Evolutionary conservation across 2,888 invertebrate genomes (phyloP).

Genomic region (Schizotus pectinicornis): DNA sequence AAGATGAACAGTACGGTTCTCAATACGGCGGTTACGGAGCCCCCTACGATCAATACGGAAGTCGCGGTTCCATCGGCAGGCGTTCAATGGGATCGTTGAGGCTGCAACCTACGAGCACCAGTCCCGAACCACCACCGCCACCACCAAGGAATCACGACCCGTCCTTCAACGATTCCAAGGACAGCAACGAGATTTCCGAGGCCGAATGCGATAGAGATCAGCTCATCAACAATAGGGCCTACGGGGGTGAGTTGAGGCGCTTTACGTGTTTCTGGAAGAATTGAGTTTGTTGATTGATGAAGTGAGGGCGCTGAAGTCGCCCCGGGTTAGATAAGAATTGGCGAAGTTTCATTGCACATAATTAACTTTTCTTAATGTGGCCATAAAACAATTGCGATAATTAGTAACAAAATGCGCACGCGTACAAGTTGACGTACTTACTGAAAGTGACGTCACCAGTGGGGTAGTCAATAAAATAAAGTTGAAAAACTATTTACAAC

Average conservation of each 20-base stretch:
- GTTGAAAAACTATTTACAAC: too few relatives aligned
- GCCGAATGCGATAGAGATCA: conserved; percentile 90
- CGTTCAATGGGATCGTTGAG: conserved; percentile 61
- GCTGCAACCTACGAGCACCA: conserved; percentile 65
- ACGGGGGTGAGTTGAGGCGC: conserved; percentile 72
- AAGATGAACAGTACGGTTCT: conserved; percentile 90
- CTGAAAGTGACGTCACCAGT: too few relatives aligned
- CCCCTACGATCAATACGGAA: conserved; percentile 89
- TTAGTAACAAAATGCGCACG: too few relatives aligned
- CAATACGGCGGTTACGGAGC: conserved; percentile 82
- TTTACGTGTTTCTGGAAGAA: background rate
- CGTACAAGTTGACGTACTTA: too few relatives aligned
- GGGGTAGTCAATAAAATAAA: too few relatives aligned
- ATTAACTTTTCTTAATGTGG: too few relatives aligned
- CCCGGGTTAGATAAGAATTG: too few relatives aligned
- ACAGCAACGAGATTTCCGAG: conserved; percentile 93
- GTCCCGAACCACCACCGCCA: conserved; percentile 72
- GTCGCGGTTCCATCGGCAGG: conserved; percentile 79
- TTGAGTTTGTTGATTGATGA: conserved; percentile 11
- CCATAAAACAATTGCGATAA: too few relatives aligned
- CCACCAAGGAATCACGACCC: conserved; percentile 84
- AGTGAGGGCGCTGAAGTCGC: background rate
- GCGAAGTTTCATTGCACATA: too few relatives aligned
- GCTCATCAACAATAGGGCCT: conserved; percentile 77
- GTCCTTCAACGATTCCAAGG: conserved; percentile 91